Evolutionary conservation across 1,140 invertebrate genomes (phyloP).

Genomic region (Plectus sambesii): DNA sequence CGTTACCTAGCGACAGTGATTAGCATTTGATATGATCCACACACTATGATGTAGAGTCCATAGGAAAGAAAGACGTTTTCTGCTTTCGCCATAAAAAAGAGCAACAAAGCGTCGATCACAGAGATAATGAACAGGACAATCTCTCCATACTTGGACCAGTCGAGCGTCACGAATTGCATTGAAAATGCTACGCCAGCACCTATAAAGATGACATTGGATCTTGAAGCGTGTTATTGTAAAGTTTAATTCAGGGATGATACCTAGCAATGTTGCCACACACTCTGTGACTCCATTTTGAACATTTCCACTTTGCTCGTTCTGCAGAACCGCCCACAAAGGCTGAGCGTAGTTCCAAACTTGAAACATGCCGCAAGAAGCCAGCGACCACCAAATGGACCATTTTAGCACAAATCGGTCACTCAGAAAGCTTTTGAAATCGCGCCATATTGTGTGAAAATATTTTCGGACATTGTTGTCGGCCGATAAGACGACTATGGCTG

Average conservation of each 20-base stretch:
- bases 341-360: constrained; percentile 65
- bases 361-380: constrained; percentile 64
- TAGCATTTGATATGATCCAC: constrained; percentile 64
- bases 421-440: constrained; percentile 62
- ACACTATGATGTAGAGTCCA: constrained; percentile 61
- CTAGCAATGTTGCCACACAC: constrained; percentile 26
- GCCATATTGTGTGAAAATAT: constrained; percentile 50
- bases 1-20: constrained; percentile 70
- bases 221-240: constrained; percentile 4
- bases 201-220: constrained; percentile 10
- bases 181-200: constrained; percentile 22
- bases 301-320: constrained; percentile 18
- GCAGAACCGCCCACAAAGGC: constrained; percentile 57
- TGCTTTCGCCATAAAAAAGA: constrained; percentile 56
- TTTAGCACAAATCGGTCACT: constrained; percentile 60
- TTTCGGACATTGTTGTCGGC: not conserved
- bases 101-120: constrained; percentile 56
- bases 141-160: constrained; percentile 55
- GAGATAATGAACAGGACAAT: constrained; percentile 52
- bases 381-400: constrained; percentile 76
- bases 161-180: constrained; percentile 51
- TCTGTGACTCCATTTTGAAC: constrained; percentile 30
- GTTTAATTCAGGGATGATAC: constrained; percentile 6
- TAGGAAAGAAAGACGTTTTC: constrained; percentile 61
- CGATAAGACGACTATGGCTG: constrained; percentile 1